Evolutionary conservation across 2,888 invertebrate species (phyloP).

Genomic region (Papilio demoleus): DNA sequence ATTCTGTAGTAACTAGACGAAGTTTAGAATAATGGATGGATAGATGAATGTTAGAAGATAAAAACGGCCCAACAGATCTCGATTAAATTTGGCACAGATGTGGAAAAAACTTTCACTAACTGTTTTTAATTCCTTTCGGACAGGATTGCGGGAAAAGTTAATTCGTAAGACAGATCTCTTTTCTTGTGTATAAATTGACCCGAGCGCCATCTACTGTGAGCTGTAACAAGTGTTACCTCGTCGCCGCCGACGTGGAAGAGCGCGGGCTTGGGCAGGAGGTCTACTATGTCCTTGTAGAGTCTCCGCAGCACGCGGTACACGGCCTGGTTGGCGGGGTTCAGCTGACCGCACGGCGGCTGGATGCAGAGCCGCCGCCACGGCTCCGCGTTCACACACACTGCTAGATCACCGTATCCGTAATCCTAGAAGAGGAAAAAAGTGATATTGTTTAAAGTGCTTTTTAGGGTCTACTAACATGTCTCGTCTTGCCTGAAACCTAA

Average conservation of each 20-base stretch:
- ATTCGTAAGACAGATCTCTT: too few relatives aligned
- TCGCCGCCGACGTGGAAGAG: constrained; percentile 93
- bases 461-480: too few relatives aligned
- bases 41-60: too few relatives aligned
- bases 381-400: constrained; percentile 86
- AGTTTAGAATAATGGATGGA: too few relatives aligned
- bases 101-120: too few relatives aligned
- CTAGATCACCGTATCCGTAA: constrained; percentile 85
- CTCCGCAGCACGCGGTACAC: constrained; percentile 87
- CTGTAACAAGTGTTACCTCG: constrained; percentile 80
- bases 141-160: too few relatives aligned
- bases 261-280: constrained; percentile 82
- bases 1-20: too few relatives aligned
- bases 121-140: too few relatives aligned
- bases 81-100: too few relatives aligned
- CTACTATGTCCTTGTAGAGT: constrained; percentile 87
- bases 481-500: too few relatives aligned
- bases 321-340: constrained; percentile 90
- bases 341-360: constrained; percentile 93
- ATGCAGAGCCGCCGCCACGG: constrained; percentile 90
- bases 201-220: not conserved
- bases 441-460: too few relatives aligned
- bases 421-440: constrained; percentile 56
- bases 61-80: too few relatives aligned
- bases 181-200: not conserved